Conservation (phyloP, 2,888 invertebrate species). For the Dryococelus australis region DNA sequence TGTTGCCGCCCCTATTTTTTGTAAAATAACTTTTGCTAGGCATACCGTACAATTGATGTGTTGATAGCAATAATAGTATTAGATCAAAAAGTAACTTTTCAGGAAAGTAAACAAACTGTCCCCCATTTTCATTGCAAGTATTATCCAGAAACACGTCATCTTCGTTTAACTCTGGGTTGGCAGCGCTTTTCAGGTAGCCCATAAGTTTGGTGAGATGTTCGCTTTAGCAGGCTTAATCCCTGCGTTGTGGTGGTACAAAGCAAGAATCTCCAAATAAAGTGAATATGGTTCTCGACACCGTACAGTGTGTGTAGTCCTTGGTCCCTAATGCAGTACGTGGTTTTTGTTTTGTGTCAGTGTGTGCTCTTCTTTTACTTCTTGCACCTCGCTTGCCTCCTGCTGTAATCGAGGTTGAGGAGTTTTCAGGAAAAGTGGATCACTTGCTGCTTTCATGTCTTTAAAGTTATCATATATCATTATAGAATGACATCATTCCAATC, state of each 20-base stretch:
- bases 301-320: not conserved
- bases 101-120: not conserved
- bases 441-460: not conserved
- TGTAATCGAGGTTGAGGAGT: not conserved
- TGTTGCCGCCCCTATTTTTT: too few relatives aligned
- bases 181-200: not conserved
- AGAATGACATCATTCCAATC: not conserved
- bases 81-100: slow-evolving; percentile 4
- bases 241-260: not conserved
- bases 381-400: not conserved
- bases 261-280: not conserved
- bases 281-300: not conserved
- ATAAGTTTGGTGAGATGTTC: not conserved
- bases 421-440: not conserved
- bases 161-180: not conserved
- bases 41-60: not conserved
- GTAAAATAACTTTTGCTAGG: too few relatives aligned
- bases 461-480: not conserved
- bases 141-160: not conserved
- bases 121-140: not conserved
- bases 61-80: not conserved
- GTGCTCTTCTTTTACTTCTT: not conserved
- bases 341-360: not conserved
- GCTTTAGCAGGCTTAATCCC: slow-evolving; percentile 13
- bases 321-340: too few relatives aligned